Conservation (phyloP, 2,113 vertebrate species). For the Hystrix cristata region DNA sequence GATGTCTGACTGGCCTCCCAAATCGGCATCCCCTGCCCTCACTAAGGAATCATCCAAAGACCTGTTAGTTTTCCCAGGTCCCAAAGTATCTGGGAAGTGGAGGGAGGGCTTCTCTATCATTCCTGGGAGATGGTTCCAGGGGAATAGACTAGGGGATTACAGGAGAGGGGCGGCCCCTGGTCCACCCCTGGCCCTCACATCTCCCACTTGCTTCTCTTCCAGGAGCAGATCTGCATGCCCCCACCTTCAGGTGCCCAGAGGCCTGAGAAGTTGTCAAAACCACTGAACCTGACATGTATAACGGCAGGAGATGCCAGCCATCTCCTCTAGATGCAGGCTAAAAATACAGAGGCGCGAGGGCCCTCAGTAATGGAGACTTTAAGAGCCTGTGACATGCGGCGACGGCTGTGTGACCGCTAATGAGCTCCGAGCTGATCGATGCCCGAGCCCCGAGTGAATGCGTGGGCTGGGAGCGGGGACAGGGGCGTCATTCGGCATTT, state of each 20-base stretch:
- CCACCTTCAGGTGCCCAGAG: conserved; percentile 52
- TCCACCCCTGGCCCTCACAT: not conserved
- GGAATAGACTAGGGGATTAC: not conserved
- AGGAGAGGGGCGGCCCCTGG: not conserved
- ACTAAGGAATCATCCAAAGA: not conserved
- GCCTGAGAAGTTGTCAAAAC: conserved; percentile 77
- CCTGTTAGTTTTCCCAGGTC: not conserved
- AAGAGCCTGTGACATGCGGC: conserved; percentile 84
- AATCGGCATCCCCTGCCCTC: not conserved
- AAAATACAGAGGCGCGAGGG: conserved; percentile 77
- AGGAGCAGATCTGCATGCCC: not conserved
- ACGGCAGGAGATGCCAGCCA: conserved; percentile 73
- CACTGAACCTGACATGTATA: conserved; percentile 70
- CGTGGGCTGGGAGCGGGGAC: conserved; percentile 65
- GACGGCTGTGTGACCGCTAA: conserved; percentile 69
- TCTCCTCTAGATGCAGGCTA: conserved; percentile 78
- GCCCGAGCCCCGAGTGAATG: conserved; percentile 54
- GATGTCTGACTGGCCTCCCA: not conserved
- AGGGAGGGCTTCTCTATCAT: not conserved
- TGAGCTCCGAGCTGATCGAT: conserved; percentile 72
- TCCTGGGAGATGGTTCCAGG: not conserved
- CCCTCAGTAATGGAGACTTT: conserved; percentile 84
- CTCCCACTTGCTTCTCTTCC: conserved; percentile 23
- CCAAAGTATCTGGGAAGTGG: not conserved
- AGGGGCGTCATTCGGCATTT: conserved; percentile 80